Percentiles rank a stretch among this genome's conserved stretches.
Evolutionary conservation across 2,888 invertebrate species (phyloP).

Genomic region (Euzophera pinguis): DNA sequence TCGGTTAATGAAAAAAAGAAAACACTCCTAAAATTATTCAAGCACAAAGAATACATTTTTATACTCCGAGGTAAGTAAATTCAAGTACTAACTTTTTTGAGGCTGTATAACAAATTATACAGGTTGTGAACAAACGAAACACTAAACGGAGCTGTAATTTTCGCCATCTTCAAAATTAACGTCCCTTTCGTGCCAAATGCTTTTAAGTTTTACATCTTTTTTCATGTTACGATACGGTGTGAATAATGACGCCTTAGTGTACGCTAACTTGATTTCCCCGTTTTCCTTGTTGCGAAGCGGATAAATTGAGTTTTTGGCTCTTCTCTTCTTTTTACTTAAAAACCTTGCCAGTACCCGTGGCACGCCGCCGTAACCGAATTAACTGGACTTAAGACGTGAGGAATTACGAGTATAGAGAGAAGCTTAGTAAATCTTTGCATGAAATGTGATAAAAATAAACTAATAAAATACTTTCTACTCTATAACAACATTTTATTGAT

Average conservation of each 20-base stretch:
- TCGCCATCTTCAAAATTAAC: slow-evolving; percentile 5
- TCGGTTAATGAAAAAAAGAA: too few species aligned
- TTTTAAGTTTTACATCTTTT: slow-evolving; percentile 3
- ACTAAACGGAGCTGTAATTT: background rate
- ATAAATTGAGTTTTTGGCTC: slow-evolving; percentile 36
- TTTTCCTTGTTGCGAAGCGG: slow-evolving; percentile 36
- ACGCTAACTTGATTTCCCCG: slow-evolving; percentile 35
- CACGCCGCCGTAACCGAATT: slow-evolving; percentile 13
- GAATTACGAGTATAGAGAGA: slow-evolving; percentile 11
- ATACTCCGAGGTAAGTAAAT: too few species aligned
- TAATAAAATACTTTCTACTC: too few species aligned
- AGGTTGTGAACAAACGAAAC: background rate
- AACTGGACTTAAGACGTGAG: slow-evolving; percentile 3
- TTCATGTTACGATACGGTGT: slow-evolving; percentile 17
- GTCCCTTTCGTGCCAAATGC: slow-evolving; percentile 2
- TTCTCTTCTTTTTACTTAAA: slow-evolving; percentile 30
- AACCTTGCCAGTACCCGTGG: slow-evolving; percentile 18
- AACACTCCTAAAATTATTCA: too few species aligned
- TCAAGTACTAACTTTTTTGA: background rate
- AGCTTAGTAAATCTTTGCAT: background rate
- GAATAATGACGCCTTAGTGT: slow-evolving; percentile 24
- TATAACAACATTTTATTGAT: too few species aligned
- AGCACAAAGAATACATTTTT: too few species aligned
- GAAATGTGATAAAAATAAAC: too few species aligned
- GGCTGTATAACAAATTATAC: background rate